These are phyloP conservation scores for Trinorchestia longiramus DNA, from an alignment of 1,140 invertebrate genomes.

Conservation along the genomic window DNA sequence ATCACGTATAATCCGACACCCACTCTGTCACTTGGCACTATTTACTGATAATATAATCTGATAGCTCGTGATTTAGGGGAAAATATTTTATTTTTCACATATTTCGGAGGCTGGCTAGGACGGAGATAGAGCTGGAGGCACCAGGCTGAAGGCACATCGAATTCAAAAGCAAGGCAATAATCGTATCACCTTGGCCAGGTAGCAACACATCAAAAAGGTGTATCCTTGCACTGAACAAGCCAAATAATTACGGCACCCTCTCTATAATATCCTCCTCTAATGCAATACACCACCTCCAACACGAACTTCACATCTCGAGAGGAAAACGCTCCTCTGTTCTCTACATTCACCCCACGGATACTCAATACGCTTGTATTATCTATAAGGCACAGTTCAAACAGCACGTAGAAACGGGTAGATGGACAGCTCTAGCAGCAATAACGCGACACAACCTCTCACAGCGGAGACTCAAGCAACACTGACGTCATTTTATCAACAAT, in stretches of 20 bases:
- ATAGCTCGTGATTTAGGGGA: neutral
- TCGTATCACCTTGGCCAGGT: neutral
- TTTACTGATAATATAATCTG: neutral
- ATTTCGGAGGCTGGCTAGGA: neutral
- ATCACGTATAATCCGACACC: neutral
- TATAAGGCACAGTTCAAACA: slow-evolving; percentile 14
- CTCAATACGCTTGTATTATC: neutral
- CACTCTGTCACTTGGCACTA: neutral
- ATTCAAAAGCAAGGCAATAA: neutral
- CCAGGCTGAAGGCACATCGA: neutral
- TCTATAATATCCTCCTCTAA: neutral
- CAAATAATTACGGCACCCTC: neutral
- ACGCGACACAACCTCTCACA: slow-evolving; percentile 34
- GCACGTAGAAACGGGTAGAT: slow-evolving; percentile 11
- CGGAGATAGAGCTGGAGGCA: neutral
- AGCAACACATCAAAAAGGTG: neutral
- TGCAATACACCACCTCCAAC: neutral
- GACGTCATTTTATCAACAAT: slow-evolving; percentile 16
- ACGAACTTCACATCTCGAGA: neutral
- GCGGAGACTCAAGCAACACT: slow-evolving; percentile 47
- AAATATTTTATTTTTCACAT: neutral
- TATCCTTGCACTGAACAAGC: slow-evolving; percentile 23
- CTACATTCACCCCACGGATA: slow-evolving; percentile 20
- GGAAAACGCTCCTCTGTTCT: neutral
- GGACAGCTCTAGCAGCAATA: neutral